Conservation (phyloP, 2,797 vertebrate genomes). For the Gallirallus australis region DNA sequence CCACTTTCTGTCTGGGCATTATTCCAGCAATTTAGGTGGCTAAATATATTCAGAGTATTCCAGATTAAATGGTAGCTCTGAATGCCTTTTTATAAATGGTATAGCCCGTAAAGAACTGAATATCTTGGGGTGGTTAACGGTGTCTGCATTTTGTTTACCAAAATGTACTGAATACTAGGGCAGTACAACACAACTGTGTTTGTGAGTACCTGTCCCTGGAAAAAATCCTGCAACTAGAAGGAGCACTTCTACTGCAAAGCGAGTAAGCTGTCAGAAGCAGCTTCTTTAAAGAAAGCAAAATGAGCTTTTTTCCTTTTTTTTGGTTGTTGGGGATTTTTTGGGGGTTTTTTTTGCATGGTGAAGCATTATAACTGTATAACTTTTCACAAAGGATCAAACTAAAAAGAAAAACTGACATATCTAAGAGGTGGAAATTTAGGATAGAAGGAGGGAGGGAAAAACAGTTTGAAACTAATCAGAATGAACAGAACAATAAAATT, state of each 20-base stretch:
- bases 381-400: neutral
- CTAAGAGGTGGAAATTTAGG: neutral
- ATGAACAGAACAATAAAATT: neutral
- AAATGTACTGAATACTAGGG: neutral
- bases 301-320: neutral
- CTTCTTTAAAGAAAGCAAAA: neutral
- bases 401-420: neutral
- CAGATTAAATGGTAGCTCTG: constrained; percentile 37
- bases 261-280: neutral
- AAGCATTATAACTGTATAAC: neutral
- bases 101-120: neutral
- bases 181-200: neutral
- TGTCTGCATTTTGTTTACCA: neutral
- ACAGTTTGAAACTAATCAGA: neutral
- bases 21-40: constrained; percentile 55
- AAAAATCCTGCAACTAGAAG: neutral
- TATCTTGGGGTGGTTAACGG: neutral
- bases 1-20: constrained; percentile 46
- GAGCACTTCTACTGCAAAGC: neutral
- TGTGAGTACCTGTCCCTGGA: neutral
- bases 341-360: neutral
- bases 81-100: constrained; percentile 17
- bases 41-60: constrained; percentile 45
- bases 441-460: neutral
- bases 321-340: no score